Conservation (phyloP, 2,888 invertebrate genomes). For the Iselma pallidipennis region DNA sequence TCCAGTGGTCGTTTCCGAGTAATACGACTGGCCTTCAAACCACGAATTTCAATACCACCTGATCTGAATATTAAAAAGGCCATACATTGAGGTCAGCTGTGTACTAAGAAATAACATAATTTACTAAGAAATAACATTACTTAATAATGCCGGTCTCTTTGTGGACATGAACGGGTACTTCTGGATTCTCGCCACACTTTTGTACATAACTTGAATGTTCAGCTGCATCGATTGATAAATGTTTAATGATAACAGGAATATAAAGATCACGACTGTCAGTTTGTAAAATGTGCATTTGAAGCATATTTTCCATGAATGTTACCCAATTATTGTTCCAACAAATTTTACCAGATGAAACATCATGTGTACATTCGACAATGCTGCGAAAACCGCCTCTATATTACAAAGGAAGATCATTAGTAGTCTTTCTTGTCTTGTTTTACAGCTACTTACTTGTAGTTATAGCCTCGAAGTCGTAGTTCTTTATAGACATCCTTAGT, state of each 20-base stretch:
- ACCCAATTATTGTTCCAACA: slow-evolving; percentile 71
- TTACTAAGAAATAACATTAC: slow-evolving; percentile 39
- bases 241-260: slow-evolving; percentile 66
- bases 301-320: slow-evolving; percentile 84
- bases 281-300: slow-evolving; percentile 73
- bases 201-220: slow-evolving; percentile 36
- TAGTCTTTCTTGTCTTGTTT: too few species aligned
- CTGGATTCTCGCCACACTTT: slow-evolving; percentile 14
- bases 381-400: slow-evolving; percentile 38
- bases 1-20: slow-evolving; percentile 69
- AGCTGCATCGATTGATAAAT: slow-evolving; percentile 57
- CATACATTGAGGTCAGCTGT: too few species aligned
- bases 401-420: too few species aligned
- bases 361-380: slow-evolving; percentile 33
- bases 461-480: background rate
- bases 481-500: background rate
- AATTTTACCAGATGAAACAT: slow-evolving; percentile 30
- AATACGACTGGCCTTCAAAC: slow-evolving; percentile 76
- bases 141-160: slow-evolving; percentile 47
- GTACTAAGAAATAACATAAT: too few species aligned
- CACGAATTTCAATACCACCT: slow-evolving; percentile 78
- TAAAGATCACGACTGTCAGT: slow-evolving; percentile 69
- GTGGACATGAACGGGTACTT: slow-evolving; percentile 52
- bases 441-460: background rate
- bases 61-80: slow-evolving; percentile 61